Base-by-base conservation (phyloP, 2,888 invertebrate genomes). In the Drepanosiphum platanoidis region DNA sequence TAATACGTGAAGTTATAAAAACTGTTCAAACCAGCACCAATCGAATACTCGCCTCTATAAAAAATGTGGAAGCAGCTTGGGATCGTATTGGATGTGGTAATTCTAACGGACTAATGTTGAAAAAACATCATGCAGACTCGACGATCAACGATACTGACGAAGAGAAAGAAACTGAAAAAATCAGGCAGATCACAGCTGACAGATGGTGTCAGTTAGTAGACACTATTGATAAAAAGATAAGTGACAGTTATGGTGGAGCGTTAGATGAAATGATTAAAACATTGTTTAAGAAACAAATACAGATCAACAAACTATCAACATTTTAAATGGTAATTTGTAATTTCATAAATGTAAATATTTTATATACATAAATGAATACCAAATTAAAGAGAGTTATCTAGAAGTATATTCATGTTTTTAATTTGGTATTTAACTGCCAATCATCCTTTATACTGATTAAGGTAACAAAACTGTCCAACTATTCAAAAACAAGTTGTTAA, bases 261-360 rank as follows among this genome's bases (percentile, higher is more conserved):
- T 84, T 84, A 52, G 83, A 84, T n/a, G 83, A 84, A 68, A 84
- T 84, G 75, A 8, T 75, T 22, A 84, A 84, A 66, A 52, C 30
- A 27, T 52, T 84, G 9, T 9, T 42, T 27, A 84, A 75, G 0
- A 84, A 84, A 84, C 83, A 84, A 75, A 36, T 34, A 36, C 75
- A 46, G 34, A 84, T 84, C 36, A 84, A 84, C 27, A 84, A 71
- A 81, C 39, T 81, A 71, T 36, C 71, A 36, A n/a, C 36, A 39
- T 81, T 81, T 71, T 81, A 39, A 81, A 39, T 22, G 7, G 30
- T 58, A 71, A 80, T 71, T 36, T 58, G 30, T 81, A 71, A 52
- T 30, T 52, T 18, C 27, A 68, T 68, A 27, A 0, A 30, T 80
- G 34, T 52, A 36, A 42, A 68, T 79, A 79, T 46, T 79, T 80